A percentile compares a stretch with the other conserved stretches of the same genome.
Evolutionary conservation across 2,113 vertebrate genomes (phyloP).

Genomic region (Thunnus maccoyii): DNA sequence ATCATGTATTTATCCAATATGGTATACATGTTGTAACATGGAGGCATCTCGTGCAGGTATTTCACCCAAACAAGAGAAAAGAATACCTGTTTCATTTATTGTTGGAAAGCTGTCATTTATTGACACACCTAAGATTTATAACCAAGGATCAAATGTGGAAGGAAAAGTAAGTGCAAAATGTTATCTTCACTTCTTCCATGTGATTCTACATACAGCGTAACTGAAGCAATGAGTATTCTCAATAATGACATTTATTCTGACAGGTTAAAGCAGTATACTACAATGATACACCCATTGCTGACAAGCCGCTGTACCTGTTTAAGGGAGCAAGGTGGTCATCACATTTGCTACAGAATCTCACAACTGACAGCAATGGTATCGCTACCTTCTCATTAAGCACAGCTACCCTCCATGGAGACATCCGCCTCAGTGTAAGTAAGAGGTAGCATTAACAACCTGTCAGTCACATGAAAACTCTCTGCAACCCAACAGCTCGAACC

Average conservation of each 20-base stretch:
- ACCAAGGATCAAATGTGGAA: constrained; percentile 45
- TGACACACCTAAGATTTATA: constrained; percentile 72
- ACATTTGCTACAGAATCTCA: constrained; percentile 62
- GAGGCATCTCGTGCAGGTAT: constrained; percentile 45
- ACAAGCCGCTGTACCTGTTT: constrained; percentile 63
- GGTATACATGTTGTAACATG: not conserved
- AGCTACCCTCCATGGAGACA: accelerated
- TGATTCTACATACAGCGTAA: not conserved
- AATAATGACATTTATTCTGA: not conserved
- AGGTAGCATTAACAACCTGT: not conserved
- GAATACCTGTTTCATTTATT: constrained; percentile 12
- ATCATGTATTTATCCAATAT: not conserved
- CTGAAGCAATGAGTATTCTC: not conserved
- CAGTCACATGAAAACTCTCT: too few relatives aligned
- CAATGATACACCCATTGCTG: constrained; percentile 55
- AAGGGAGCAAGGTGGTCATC: constrained; percentile 29
- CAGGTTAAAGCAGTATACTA: constrained; percentile 73
- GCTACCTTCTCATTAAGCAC: constrained; percentile 74
- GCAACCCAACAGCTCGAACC: not conserved
- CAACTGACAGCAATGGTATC: constrained; percentile 72
- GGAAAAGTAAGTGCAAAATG: constrained; percentile 77
- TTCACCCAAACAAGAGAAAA: not conserved
- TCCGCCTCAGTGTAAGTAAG: constrained; percentile 62
- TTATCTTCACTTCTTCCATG: not conserved
- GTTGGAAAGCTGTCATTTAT: constrained; percentile 76